Evolutionary conservation across 2,113 vertebrate genomes (phyloP).

Genomic region (Antechinus flavipes): DNA sequence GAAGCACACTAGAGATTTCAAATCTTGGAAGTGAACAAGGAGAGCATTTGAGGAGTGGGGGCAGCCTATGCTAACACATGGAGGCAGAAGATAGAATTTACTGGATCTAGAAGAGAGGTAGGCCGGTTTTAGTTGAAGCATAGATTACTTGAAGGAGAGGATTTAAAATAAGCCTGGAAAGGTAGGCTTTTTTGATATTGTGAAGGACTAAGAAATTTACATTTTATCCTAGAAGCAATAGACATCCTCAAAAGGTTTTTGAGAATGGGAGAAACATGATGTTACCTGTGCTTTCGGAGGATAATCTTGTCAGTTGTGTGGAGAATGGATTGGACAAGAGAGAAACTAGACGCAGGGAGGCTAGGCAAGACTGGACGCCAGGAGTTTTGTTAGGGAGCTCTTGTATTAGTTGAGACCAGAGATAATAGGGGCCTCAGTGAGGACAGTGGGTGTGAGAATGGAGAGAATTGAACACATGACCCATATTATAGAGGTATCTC

Average conservation of each 20-base stretch:
- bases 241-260: neutral
- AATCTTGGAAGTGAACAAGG: neutral
- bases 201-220: neutral
- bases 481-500: neutral
- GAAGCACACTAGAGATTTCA: neutral
- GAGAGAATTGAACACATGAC: neutral
- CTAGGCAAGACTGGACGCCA: neutral
- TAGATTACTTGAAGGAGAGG: neutral
- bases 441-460: neutral
- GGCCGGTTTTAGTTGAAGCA: neutral
- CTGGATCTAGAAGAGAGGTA: neutral
- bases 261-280: neutral
- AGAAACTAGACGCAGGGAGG: neutral
- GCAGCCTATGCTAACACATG: neutral
- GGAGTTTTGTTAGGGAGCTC: neutral
- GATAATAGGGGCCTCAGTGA: neutral
- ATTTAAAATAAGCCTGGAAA: neutral
- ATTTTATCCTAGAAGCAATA: neutral
- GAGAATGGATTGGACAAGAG: neutral
- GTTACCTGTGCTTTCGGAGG: neutral
- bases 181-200: neutral
- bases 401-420: neutral
- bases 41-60: neutral
- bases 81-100: neutral
- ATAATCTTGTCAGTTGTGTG: neutral